Conservation (phyloP, 53 echinoderm and acorn worm genomes). For the Patiria pectinifera region DNA sequence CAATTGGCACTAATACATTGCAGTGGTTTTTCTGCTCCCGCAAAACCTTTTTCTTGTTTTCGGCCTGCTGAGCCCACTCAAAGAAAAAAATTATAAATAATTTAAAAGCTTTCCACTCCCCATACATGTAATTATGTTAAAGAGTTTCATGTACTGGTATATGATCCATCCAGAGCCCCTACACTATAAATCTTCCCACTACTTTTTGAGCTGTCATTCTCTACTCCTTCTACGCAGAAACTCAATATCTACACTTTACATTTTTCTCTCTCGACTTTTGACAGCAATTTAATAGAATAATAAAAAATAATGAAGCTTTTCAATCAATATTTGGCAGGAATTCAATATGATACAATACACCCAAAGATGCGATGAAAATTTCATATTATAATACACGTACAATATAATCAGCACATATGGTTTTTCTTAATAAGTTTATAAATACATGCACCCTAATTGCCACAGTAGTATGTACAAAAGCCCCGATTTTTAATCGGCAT, state of each 20-base stretch:
- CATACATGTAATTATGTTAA: no score
- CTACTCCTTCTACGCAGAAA: neutral
- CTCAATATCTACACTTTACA: neutral
- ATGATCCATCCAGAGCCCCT: no score
- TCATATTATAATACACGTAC: conserved; percentile 7
- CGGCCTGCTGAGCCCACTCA: no score
- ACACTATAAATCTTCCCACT: no score
- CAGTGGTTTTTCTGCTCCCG: no score
- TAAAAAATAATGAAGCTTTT: conserved; percentile 25
- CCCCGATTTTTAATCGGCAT: conserved; percentile 13
- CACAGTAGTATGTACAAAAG: conserved; percentile 29
- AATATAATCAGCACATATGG: conserved; percentile 41
- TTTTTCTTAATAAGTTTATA: neutral
- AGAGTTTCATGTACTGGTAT: no score
- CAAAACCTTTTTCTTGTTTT: no score
- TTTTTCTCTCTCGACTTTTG: neutral
- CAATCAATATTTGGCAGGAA: conserved; percentile 46
- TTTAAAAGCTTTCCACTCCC: no score
- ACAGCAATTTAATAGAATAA: conserved; percentile 9
- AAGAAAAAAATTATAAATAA: no score
- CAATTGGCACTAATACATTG: no score
- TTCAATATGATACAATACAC: conserved; percentile 49
- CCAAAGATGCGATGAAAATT: conserved; percentile 26
- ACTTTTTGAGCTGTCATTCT: neutral
- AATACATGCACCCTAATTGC: conserved; percentile 52